Conservation (phyloP, 2,113 vertebrate genomes). For the Panurus biarmicus region DNA sequence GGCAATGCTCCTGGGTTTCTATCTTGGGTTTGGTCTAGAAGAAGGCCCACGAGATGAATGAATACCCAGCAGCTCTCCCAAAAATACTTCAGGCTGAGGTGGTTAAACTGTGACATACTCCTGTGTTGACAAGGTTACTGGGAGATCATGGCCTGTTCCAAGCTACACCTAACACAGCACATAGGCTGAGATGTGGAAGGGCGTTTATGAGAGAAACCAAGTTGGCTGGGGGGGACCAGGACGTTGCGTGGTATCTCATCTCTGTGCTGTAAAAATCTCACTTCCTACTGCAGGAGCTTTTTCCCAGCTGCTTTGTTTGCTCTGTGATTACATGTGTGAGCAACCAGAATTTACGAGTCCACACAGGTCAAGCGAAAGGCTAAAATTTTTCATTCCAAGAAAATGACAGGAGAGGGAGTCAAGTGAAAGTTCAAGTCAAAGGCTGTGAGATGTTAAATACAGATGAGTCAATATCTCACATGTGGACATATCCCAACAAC, state of each 20-base stretch:
- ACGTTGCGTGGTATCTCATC: background rate
- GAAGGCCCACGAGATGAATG: background rate
- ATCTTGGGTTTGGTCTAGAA: background rate
- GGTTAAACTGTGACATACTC: background rate
- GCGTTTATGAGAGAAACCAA: background rate
- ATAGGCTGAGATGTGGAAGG: background rate
- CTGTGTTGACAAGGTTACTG: background rate
- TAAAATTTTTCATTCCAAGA: background rate
- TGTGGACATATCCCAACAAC: background rate
- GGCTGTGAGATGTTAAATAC: background rate
- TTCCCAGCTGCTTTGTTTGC: background rate
- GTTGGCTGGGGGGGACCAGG: background rate
- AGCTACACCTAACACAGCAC: background rate
- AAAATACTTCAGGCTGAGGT: background rate
- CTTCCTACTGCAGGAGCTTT: background rate
- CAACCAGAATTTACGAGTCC: slow-evolving; percentile 34
- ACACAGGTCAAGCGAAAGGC: background rate
- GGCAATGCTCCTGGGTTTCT: background rate
- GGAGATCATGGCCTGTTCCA: background rate
- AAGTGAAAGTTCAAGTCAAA: slow-evolving; percentile 43
- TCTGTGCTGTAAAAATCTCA: background rate
- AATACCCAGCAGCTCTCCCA: background rate
- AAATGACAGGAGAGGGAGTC: background rate
- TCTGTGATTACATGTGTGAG: background rate
- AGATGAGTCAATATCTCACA: background rate